These are phyloP conservation scores for Setophaga petechia DNA, from an alignment of 2,113 vertebrate genomes.

Conservation along the genomic window DNA sequence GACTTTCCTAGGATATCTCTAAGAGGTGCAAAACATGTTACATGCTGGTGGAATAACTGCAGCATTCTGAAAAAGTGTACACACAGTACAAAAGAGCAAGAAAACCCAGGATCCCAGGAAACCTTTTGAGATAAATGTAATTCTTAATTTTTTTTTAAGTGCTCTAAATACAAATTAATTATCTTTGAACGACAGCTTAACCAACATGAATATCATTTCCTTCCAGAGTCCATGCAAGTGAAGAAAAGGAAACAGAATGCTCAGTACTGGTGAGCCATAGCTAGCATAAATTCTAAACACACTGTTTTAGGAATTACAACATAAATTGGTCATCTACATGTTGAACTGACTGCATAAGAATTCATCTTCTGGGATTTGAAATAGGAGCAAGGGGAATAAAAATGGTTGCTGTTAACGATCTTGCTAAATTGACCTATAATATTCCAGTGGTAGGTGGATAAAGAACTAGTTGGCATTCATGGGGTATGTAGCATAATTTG, in stretches of 20 bases:
- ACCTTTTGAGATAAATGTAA: neutral
- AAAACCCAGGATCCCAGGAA: neutral
- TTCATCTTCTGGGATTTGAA: neutral
- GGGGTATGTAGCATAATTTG: neutral
- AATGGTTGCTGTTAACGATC: neutral
- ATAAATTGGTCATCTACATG: neutral
- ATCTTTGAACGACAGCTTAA: neutral
- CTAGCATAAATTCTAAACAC: slow-evolving; percentile 8
- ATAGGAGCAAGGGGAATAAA: neutral
- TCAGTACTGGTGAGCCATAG: neutral
- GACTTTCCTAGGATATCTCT: slow-evolving; percentile 37
- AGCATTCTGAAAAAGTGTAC: neutral
- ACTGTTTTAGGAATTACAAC: neutral
- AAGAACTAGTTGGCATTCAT: neutral
- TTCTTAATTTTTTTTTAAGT: neutral
- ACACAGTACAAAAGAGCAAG: neutral
- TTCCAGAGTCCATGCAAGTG: neutral
- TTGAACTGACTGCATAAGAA: neutral
- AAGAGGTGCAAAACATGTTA: slow-evolving; percentile 10
- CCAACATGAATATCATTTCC: neutral
- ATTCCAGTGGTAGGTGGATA: neutral
- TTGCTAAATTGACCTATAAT: neutral
- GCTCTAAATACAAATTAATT: slow-evolving; percentile 1
- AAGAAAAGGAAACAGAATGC: neutral
- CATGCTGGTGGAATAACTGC: neutral